Evolutionary conservation across 2,797 vertebrate species (phyloP), one percentile per base, ranked within the genome.

Genomic region (Hirundo rustica): DNA sequence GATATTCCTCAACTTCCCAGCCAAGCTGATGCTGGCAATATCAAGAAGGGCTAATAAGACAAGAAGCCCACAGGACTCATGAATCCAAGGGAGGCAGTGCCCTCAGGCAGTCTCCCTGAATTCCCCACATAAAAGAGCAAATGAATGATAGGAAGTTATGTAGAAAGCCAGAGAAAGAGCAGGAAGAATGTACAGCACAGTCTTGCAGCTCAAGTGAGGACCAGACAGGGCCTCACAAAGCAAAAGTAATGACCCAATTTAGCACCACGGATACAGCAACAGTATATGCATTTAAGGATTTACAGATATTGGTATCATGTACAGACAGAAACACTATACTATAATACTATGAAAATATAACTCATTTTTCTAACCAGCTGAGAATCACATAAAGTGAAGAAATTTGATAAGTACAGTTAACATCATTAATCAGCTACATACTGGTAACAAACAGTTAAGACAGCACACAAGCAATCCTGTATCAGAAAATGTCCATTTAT

Each of bases 81-180:
- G n/a, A 73, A 79, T 7, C 2, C 54, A 68, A 36, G 18, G 8
- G 7, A 82, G 13, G 5, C 17, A 51, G 30, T 38, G 30, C 4
- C 9, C 18, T 29, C 4, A 1, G 27, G 25, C 26, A 60, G 10
- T 21, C 12, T 78, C 4, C 30, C 5, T n/a, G 68, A 0, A 75
- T n/a, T 30, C n/a, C 14, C 44, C 40, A 60, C 1, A 4, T 26
- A 30, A 67, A 71, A 87, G 21, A 81, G 45, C 7, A 67, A 74
- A 55, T 19, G 13, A 85, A 42, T 27, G 13, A 38, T 32, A 48
- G 26, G 1, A 62, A 11, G 10, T 60, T 47, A 40, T 21, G 42
- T 12, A 55, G 8, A 85, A 75, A 53, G 29, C 16, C 58, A 71
- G 25, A 67, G 38, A 73, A 80, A 60, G 18, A 45, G n/a, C 38